Base-by-base conservation (phyloP, 2,113 vertebrate genomes). In the Ctenomys sociabilis region DNA sequence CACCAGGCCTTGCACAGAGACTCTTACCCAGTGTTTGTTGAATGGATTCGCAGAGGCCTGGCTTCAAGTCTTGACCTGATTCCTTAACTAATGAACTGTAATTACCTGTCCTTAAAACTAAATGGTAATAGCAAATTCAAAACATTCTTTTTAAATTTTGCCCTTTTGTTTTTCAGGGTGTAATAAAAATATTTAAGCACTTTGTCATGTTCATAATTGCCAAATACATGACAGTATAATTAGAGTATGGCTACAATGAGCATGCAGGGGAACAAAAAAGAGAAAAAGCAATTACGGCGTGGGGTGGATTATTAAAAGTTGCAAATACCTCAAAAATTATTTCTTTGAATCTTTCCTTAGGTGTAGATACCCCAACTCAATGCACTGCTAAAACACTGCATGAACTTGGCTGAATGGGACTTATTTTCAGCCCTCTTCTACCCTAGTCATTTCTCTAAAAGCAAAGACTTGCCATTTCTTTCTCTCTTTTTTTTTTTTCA, bases 131-230 rank as follows among this genome's bases (percentile, higher is more conserved):
- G 49, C 43, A 85, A 91, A 92, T 28, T 75, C 40, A 63, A 63
- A 83, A 26, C 9, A 43, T 16, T 45, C 16, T 45, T 43, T 75
- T 77, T 45, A 24, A 24, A 26, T 45, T 77, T 77, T 77, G 73
- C 73, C 28, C 63, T 26, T 81, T 70, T 80, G 10, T 72, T 45
- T 63, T 61, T 72, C 14, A 52, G 35, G 54, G 66, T 88, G 21
- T 66, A 89, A 68, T 85, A 94, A 82, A 93, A 81, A 43, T 9
- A 35, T 84, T 77, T 84, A 92, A 88, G 52, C 45, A 59, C n/a
- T 87, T 28, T 73, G 35, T 85, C 16, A 17, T 10, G 9, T 30
- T 24, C 68, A 63, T 17, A 63, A 78, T 49, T 81, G 26, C 11
- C 12, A 86, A 85, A 35, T 37, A 85, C 75, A n/a, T 75, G 22